Evolutionary conservation across 2,113 vertebrate species (phyloP).

Genomic region (Chaetodon trifascialis): DNA sequence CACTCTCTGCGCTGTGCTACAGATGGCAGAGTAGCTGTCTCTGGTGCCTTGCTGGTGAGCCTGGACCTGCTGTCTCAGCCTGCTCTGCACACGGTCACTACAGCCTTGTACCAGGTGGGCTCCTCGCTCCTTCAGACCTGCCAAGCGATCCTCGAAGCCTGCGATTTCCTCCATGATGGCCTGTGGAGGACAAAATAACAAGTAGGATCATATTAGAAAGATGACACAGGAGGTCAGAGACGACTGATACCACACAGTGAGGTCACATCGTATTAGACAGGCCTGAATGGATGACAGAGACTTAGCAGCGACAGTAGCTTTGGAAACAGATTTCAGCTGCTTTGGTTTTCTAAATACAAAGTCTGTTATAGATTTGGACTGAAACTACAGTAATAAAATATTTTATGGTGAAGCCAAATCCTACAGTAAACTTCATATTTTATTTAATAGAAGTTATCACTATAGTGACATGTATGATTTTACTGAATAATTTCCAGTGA

Average conservation of each 20-base stretch:
- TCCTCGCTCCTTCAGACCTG: constrained; percentile 88
- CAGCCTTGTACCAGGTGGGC: constrained; percentile 90
- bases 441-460: too few relatives aligned
- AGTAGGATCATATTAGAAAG: constrained; percentile 26
- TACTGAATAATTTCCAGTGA: too few relatives aligned
- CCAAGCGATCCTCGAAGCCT: constrained; percentile 94
- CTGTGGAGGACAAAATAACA: constrained; percentile 78
- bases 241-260: constrained; percentile 21
- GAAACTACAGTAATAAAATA: too few relatives aligned
- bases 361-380: not conserved
- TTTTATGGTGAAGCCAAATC: too few relatives aligned
- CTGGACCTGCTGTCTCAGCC: constrained; percentile 91
- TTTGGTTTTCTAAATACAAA: not conserved
- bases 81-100: constrained; percentile 90
- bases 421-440: too few relatives aligned
- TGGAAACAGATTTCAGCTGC: not conserved
- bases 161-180: constrained; percentile 99
- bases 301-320: not conserved
- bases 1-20: constrained; percentile 96
- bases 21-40: constrained; percentile 98
- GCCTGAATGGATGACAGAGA: not conserved
- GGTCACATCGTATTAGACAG: not conserved
- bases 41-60: constrained; percentile 92
- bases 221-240: constrained; percentile 30
- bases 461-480: too few relatives aligned